phyloP scores from a whole-genome alignment of 30 jellyfish, hydroid and myxozoan genomes.

The Mastigias papua region DNA sequence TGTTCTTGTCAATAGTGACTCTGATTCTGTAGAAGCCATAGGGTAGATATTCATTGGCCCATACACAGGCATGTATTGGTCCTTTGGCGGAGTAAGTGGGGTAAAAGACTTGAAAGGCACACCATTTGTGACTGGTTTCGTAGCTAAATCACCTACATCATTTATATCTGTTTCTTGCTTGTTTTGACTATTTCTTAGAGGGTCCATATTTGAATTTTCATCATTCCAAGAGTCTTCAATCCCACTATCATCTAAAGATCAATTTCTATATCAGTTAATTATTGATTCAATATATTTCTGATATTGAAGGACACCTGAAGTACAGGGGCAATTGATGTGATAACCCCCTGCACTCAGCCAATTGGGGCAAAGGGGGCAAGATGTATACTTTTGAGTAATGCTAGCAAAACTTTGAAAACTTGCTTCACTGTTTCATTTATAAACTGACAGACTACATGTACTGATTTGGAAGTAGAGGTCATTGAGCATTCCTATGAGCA shows the following conservation, averaged over 20 bases:
- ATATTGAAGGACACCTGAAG: too few relatives aligned
- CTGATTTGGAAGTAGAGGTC: too few relatives aligned
- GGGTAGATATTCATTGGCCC: conserved; percentile 60
- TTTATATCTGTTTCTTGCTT: conserved; percentile 6
- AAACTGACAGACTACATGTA: too few relatives aligned
- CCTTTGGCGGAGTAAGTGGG: conserved; percentile 58
- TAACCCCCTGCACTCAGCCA: too few relatives aligned
- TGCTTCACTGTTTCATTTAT: too few relatives aligned
- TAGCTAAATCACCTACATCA: background rate
- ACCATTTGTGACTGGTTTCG: conserved; percentile 14
- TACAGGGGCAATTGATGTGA: too few relatives aligned
- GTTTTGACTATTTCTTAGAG: conserved; percentile 9
- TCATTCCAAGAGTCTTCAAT: conserved; percentile 89
- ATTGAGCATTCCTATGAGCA: too few relatives aligned
- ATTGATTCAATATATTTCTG: too few relatives aligned
- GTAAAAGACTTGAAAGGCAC: conserved; percentile 26
- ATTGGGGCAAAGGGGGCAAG: too few relatives aligned
- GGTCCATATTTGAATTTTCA: conserved; percentile 41
- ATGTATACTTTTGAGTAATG: too few relatives aligned
- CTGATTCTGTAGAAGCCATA: conserved; percentile 10
- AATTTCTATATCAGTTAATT: too few relatives aligned
- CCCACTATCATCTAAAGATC: conserved; percentile 86
- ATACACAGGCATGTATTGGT: conserved; percentile 28
- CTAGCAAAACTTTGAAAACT: too few relatives aligned
- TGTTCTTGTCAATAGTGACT: conserved; percentile 1